Evolutionary conservation across 2,113 vertebrate species (phyloP).

Genomic region (Platysternon megacephalum): DNA sequence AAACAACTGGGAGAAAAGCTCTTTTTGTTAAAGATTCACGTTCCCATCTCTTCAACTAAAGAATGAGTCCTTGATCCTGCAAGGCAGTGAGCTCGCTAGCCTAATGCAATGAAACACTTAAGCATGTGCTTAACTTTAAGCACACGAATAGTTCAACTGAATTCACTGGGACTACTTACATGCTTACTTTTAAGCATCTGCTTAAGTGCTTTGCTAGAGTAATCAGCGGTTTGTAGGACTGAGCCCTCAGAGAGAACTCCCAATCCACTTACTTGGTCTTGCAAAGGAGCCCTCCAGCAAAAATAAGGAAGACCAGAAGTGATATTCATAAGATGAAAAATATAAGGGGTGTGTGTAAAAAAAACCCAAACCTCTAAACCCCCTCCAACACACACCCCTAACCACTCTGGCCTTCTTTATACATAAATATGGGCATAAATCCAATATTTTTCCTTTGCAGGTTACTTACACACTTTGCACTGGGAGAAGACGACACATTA

Average conservation of each 20-base stretch:
- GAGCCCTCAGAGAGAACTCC: not conserved
- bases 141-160: not conserved
- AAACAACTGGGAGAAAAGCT: not conserved
- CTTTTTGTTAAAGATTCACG: not conserved
- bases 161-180: not conserved
- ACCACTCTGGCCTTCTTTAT: not conserved
- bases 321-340: not conserved
- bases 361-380: accelerated
- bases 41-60: not conserved
- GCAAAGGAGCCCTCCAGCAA: not conserved
- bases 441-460: not conserved
- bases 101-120: not conserved
- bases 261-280: accelerated
- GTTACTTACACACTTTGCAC: not conserved
- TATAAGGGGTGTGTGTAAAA: not conserved
- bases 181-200: not conserved
- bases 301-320: not conserved
- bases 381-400: not conserved
- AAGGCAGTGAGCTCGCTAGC: not conserved
- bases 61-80: not conserved
- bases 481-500: not conserved
- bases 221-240: not conserved
- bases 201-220: not conserved
- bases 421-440: not conserved
- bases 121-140: not conserved